Evolutionary conservation across 2,888 invertebrate genomes (phyloP).

Genomic region (Trichacis sp.): DNA sequence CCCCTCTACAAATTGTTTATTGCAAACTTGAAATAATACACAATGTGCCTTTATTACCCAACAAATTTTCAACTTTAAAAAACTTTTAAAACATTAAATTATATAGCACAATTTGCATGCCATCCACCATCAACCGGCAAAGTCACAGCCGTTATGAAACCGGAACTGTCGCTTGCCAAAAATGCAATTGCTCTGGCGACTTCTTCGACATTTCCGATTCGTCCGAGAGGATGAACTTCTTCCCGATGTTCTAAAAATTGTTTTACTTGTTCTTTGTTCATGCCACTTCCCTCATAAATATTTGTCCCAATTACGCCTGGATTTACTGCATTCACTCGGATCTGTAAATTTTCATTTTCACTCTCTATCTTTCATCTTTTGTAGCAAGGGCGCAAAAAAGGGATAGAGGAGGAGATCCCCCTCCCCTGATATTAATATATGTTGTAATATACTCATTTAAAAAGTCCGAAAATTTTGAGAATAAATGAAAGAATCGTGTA

Average conservation of each 20-base stretch:
- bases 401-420: too few species aligned
- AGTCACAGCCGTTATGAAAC: slow-evolving; percentile 90
- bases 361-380: too few species aligned
- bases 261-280: slow-evolving; percentile 84
- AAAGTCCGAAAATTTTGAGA: too few species aligned
- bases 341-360: slow-evolving; percentile 69
- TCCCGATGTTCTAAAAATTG: slow-evolving; percentile 87
- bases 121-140: slow-evolving; percentile 95
- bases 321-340: slow-evolving; percentile 92
- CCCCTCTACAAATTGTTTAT: too few species aligned
- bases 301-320: slow-evolving; percentile 94
- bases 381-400: too few species aligned
- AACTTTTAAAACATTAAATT: too few species aligned
- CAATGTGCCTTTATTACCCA: too few species aligned
- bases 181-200: slow-evolving; percentile 92
- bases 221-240: slow-evolving; percentile 91
- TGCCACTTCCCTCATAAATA: slow-evolving; percentile 87
- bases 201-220: slow-evolving; percentile 86
- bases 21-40: too few species aligned
- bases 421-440: too few species aligned
- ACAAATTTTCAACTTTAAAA: too few species aligned
- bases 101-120: slow-evolving; percentile 95
- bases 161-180: slow-evolving; percentile 88
- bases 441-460: too few species aligned
- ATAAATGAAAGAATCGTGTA: too few species aligned